Base-by-base conservation (phyloP, 2,797 vertebrate genomes). In the Thamnophis elegans region DNA sequence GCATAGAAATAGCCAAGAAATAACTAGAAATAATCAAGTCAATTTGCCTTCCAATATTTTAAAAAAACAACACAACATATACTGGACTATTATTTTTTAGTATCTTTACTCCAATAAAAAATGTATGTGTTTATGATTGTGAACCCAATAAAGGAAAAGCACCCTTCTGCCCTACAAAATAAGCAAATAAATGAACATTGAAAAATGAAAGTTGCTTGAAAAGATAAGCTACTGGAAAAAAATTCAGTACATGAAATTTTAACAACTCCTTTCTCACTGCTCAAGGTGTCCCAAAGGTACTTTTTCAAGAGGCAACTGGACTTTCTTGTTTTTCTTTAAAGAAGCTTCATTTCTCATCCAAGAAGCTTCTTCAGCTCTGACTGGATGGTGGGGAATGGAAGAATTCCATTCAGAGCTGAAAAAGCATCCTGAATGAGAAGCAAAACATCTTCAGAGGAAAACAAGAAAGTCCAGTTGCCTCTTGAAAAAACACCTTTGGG, bases 21-120 rank as follows among this genome's bases (percentile, higher is more conserved):
- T 58, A 58, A 26, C 90, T 10, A 85, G 9, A 85, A 73, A 7
- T 93, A 94, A 88, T 16, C 78, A 92, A 93, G n/a, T 25, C 89
- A 90, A 91, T 91, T 56, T 94, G 86, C 9, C 32, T 89, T 28
- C 18, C 85, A 90, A 26, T 78, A 36, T 20, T 25, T 94, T 25
- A 47, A 1, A 73, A 14, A 51, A 14, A 51, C 28, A 51, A 53
- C 5, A 28, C n/a, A 32, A 92, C 85, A 53, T n/a, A 73, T 6
- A 10, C 0, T 0, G 36, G 36, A 47, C 9, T 90, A 22, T 62
- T 92, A 22, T 51, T 93, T 3, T 25, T 0, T 10, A n/a, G 10
- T 12, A 55, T 55, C 93, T 94, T 92, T 93, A 90, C 16, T 32
- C 10, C 90, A 5, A 1, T 4, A 36, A 73, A 60, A 26, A 1